Evolutionary conservation across 1,140 invertebrate species (phyloP).

Genomic region (Drosophila insularis): DNA sequence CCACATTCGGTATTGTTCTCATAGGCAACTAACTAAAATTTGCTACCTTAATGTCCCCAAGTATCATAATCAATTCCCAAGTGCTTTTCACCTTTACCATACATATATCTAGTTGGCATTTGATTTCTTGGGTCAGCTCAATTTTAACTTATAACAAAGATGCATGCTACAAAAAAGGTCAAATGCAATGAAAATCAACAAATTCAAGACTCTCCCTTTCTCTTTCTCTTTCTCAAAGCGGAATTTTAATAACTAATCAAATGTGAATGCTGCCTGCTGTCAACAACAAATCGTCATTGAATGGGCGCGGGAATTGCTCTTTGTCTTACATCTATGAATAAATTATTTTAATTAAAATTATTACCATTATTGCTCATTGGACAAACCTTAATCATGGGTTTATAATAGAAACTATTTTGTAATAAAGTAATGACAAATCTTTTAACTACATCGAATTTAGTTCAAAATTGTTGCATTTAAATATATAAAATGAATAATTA

Average conservation of each 20-base stretch:
- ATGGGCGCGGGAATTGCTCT: no score
- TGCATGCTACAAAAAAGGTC: not conserved
- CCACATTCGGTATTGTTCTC: not conserved
- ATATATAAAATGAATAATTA: no score
- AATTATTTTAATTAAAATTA: conserved; percentile 1
- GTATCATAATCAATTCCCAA: not conserved
- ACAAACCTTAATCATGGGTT: no score
- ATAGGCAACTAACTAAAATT: not conserved
- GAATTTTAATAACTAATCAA: not conserved
- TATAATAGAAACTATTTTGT: no score
- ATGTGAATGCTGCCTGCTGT: no score
- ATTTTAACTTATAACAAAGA: not conserved
- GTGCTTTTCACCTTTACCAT: conserved; percentile 1
- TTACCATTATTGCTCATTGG: not conserved
- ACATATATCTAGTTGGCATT: not conserved
- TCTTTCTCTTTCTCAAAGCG: not conserved
- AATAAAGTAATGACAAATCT: no score
- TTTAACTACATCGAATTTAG: no score
- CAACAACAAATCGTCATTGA: not conserved
- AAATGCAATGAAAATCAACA: not conserved
- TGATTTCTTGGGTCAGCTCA: not conserved
- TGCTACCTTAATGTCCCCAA: not conserved
- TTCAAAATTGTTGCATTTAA: no score
- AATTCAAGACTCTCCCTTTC: not conserved
- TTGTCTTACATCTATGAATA: not conserved